Evolutionary conservation across 1,140 invertebrate species (phyloP).

Genomic region (Anastatus disparis): DNA sequence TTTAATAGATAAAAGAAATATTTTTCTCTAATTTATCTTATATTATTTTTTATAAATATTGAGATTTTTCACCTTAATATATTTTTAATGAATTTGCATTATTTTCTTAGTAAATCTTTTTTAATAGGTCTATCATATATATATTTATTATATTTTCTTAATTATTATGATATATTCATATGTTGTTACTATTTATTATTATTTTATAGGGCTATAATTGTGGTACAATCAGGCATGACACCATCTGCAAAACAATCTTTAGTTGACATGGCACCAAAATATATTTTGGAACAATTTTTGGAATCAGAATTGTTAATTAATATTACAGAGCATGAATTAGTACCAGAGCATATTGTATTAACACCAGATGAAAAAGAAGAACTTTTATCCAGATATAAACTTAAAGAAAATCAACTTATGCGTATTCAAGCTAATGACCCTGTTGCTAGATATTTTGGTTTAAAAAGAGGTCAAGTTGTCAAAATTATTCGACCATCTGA

Average conservation of each 20-base stretch:
- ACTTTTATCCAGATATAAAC: conserved; percentile 92
- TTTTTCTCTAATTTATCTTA: too few species aligned
- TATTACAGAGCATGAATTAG: conserved; percentile 98
- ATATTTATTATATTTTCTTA: too few species aligned
- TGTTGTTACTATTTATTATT: too few species aligned
- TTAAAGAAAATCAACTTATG: conserved; percentile 99
- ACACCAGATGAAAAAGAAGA: conserved; percentile 98
- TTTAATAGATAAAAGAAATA: too few species aligned
- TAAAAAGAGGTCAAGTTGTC: conserved; percentile 97
- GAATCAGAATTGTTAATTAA: conserved; percentile 99
- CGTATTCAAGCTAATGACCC: conserved; percentile 98
- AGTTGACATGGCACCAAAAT: conserved; percentile 98
- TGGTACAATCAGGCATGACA: conserved; percentile 91
- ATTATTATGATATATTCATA: too few species aligned
- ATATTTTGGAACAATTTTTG: conserved; percentile 98
- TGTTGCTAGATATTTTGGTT: conserved; percentile 96
- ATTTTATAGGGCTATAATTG: conserved; percentile 79
- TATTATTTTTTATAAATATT: too few species aligned
- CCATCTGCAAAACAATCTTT: conserved; percentile 98
- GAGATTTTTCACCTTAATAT: too few species aligned
- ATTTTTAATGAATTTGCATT: too few species aligned
- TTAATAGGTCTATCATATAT: too few species aligned
- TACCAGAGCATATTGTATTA: conserved; percentile 98
- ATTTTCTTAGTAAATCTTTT: conserved; percentile 5
- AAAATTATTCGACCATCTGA: conserved; percentile 98